These are phyloP conservation scores for Dicaeum eximium DNA, from an alignment of 2,113 vertebrate species.

Conservation along the genomic window DNA sequence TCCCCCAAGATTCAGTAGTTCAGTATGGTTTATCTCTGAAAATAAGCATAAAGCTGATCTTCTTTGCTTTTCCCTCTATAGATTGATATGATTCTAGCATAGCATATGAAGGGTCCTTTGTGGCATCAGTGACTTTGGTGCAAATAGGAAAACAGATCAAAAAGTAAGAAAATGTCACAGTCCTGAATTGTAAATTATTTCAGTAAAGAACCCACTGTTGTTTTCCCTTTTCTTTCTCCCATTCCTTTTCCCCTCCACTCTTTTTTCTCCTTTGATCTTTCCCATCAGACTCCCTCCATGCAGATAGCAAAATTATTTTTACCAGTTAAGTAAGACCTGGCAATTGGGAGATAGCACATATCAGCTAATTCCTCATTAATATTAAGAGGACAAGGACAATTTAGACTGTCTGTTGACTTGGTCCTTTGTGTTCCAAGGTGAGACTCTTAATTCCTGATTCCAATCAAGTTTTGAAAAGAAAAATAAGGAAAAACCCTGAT, in stretches of 20 bases:
- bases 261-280: not conserved
- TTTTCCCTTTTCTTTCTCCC: not conserved
- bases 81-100: slow-evolving; percentile 17
- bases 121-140: slow-evolving; percentile 37
- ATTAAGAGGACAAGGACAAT: not conserved
- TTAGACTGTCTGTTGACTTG: not conserved
- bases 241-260: not conserved
- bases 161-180: slow-evolving; percentile 37
- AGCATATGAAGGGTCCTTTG: slow-evolving; percentile 9
- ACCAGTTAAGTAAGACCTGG: not conserved
- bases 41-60: not conserved
- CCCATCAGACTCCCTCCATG: not conserved
- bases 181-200: slow-evolving; percentile 17
- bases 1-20: not conserved
- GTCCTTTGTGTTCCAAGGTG: not conserved
- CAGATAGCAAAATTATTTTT: not conserved
- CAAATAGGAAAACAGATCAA: slow-evolving; percentile 35
- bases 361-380: not conserved
- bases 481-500: not conserved
- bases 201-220: not conserved
- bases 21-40: not conserved
- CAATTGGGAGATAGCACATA: not conserved
- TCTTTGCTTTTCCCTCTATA: slow-evolving; percentile 25
- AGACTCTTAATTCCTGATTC: not conserved
- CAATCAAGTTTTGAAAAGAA: not conserved